phyloP scores from a whole-genome alignment of 2,888 invertebrate species.

The Buathra laborator region DNA sequence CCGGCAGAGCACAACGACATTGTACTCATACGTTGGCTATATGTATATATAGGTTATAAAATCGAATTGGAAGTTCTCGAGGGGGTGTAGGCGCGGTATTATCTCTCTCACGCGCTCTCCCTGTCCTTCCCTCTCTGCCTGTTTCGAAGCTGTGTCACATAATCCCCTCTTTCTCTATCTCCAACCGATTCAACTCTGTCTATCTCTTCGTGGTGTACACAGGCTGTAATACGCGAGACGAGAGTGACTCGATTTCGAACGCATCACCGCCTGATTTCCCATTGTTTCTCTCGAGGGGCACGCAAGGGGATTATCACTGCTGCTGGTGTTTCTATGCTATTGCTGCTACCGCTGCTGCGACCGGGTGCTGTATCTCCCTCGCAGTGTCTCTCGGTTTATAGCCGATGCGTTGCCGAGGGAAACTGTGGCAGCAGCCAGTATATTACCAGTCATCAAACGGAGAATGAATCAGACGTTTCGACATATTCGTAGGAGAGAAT shows the following conservation, averaged over 20 bases:
- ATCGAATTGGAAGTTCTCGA: constrained; percentile 62
- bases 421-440: constrained; percentile 25
- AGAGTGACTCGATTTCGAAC: constrained; percentile 64
- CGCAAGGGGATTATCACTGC: constrained; percentile 56
- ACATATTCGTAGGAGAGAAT: constrained; percentile 35
- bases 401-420: constrained; percentile 37
- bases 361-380: not conserved
- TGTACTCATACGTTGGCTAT: not conserved
- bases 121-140: constrained; percentile 3
- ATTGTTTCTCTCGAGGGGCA: constrained; percentile 59
- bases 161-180: constrained; percentile 40
- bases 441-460: constrained; percentile 53
- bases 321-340: constrained; percentile 49
- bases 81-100: constrained; percentile 34
- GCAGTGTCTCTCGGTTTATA: constrained; percentile 42
- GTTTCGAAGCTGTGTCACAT: constrained; percentile 31
- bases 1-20: constrained; percentile 11
- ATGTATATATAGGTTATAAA: constrained; percentile 31
- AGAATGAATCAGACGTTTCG: constrained; percentile 62
- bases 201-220: constrained; percentile 27
- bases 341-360: constrained; percentile 29
- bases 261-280: constrained; percentile 67
- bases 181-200: not conserved
- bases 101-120: not conserved
- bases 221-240: constrained; percentile 48